Conservation (phyloP, 2,113 vertebrate genomes). For the Pteronura brasiliensis region DNA sequence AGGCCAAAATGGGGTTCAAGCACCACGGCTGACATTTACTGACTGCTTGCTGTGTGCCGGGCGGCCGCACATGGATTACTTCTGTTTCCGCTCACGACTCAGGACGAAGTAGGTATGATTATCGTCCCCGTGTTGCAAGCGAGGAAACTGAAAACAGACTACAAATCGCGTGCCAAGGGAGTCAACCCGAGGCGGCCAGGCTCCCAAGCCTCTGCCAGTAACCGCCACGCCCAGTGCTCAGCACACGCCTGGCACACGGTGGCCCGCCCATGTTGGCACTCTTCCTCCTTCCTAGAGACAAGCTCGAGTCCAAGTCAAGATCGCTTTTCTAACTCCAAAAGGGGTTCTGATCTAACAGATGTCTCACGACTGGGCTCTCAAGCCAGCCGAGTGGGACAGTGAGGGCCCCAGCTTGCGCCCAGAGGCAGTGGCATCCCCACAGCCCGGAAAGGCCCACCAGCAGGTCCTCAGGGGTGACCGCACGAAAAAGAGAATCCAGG, state of each 20-base stretch:
- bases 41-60: neutral
- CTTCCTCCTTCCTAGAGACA: neutral
- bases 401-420: neutral
- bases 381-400: neutral
- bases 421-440: fast-evolving
- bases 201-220: neutral
- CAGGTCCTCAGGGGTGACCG: neutral
- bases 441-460: neutral
- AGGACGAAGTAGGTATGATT: neutral
- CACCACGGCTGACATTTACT: neutral
- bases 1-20: neutral
- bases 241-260: neutral
- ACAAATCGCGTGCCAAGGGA: neutral
- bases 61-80: neutral
- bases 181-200: too few relatives aligned
- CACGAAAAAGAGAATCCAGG: neutral
- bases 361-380: neutral
- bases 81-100: neutral
- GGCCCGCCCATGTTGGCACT: fast-evolving
- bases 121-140: neutral
- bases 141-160: neutral
- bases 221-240: neutral
- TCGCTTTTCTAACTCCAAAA: neutral
- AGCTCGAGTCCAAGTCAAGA: neutral
- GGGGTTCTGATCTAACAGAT: neutral